A percentile compares a stretch with the other conserved stretches of the same genome.
These are phyloP conservation scores for Psittacula derbiana DNA, from an alignment of 2,797 vertebrate genomes.

Conservation along the genomic window DNA sequence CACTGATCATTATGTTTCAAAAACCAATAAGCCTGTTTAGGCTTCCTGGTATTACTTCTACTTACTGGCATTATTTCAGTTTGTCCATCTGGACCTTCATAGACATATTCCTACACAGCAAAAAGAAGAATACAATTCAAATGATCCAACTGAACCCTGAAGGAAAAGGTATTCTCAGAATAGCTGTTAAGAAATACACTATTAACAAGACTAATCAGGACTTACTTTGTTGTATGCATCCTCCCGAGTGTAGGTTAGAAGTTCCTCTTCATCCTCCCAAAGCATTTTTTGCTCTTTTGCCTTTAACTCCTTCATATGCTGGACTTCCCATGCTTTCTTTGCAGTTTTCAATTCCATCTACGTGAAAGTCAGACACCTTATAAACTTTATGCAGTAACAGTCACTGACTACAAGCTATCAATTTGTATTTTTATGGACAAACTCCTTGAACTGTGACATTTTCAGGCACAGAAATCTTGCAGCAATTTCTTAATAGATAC, in stretches of 20 bases:
- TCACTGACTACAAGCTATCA: neutral
- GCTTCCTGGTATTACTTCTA: neutral
- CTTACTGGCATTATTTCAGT: slow-evolving; percentile 95
- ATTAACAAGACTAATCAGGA: neutral
- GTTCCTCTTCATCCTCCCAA: slow-evolving; percentile 86
- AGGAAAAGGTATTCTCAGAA: neutral
- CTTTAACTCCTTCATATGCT: slow-evolving; percentile 84
- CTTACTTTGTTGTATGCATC: slow-evolving; percentile 93
- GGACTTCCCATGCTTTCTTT: slow-evolving; percentile 86
- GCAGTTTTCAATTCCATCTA: slow-evolving; percentile 81
- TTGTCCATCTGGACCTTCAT: slow-evolving; percentile 87
- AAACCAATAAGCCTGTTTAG: neutral
- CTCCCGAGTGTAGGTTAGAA: slow-evolving; percentile 92
- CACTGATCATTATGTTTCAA: neutral
- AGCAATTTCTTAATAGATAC: neutral
- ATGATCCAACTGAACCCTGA: neutral
- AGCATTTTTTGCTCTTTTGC: slow-evolving; percentile 80
- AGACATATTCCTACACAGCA: slow-evolving; percentile 87
- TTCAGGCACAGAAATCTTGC: neutral
- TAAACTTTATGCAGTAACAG: neutral
- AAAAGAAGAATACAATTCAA: slow-evolving; percentile 9
- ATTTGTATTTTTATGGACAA: neutral
- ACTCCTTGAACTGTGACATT: neutral
- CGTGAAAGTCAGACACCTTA: neutral
- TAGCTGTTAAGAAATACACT: neutral